These are phyloP conservation scores for Sisor rabdophorus DNA, from an alignment of 2,113 vertebrate genomes.

Conservation along the genomic window DNA sequence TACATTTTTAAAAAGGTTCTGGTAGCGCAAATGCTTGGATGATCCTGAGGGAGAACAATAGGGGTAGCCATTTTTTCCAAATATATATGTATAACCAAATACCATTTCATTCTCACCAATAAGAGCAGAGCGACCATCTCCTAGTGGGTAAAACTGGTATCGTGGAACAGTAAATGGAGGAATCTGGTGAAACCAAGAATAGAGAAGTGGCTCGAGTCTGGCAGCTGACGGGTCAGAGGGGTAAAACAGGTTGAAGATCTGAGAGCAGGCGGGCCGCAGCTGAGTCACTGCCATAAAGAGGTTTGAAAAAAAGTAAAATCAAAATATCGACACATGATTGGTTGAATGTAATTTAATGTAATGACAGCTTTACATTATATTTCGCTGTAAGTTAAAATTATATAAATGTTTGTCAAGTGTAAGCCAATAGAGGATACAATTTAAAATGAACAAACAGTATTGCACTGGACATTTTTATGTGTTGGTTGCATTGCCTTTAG, in stretches of 20 bases:
- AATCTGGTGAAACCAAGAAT: constrained; percentile 82
- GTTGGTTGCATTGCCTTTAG: background rate
- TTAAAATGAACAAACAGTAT: background rate
- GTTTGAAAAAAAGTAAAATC: background rate
- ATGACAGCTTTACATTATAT: too few relatives aligned
- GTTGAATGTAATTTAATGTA: too few relatives aligned
- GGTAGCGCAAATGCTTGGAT: background rate
- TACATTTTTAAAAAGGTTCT: background rate
- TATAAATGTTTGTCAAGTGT: constrained; percentile 4
- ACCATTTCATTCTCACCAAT: constrained; percentile 67
- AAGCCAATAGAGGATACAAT: constrained; percentile 14
- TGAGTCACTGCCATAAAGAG: constrained; percentile 76
- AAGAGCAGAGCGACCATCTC: constrained; percentile 81
- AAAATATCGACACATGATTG: background rate
- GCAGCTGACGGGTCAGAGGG: constrained; percentile 89
- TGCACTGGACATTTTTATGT: background rate
- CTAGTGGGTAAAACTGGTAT: constrained; percentile 89
- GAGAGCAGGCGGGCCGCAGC: constrained; percentile 85
- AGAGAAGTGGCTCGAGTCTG: constrained; percentile 86
- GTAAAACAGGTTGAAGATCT: constrained; percentile 94
- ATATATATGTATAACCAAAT: too few relatives aligned
- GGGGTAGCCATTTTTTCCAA: too few relatives aligned
- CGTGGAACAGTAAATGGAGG: constrained; percentile 82
- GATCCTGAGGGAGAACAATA: constrained; percentile 2
- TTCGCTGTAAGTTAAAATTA: constrained; percentile 8